Percentiles rank a stretch among this genome's conserved stretches.
Evolutionary conservation across 1,140 invertebrate species (phyloP).

Genomic region (Nephotettix cincticeps): DNA sequence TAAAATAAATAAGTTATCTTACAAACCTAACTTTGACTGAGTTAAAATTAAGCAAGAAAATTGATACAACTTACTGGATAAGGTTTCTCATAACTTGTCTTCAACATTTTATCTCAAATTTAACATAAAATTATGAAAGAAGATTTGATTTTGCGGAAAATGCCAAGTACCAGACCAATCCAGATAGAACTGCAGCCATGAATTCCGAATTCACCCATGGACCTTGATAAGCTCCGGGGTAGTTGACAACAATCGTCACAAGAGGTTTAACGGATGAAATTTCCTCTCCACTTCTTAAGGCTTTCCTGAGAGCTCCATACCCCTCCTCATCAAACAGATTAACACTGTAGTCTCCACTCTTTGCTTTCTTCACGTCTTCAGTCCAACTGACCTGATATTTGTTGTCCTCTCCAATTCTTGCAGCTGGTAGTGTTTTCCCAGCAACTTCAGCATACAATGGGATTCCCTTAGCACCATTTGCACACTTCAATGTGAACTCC

Average conservation of each 20-base stretch:
- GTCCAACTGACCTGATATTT: conserved; percentile 90
- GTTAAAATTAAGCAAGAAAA: too few species aligned
- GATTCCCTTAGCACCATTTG: conserved; percentile 61
- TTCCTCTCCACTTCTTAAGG: conserved; percentile 67
- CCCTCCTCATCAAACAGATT: conserved; percentile 89
- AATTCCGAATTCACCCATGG: conserved; percentile 92
- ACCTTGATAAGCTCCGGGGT: conserved; percentile 86
- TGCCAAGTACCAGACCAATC: conserved; percentile 83
- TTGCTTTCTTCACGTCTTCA: conserved; percentile 78
- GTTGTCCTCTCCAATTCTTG: conserved; percentile 65
- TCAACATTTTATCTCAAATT: too few species aligned
- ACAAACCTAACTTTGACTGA: too few species aligned
- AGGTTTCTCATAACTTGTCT: too few species aligned
- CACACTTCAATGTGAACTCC: conserved; percentile 71
- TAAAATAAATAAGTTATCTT: too few species aligned
- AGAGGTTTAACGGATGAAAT: conserved; percentile 67
- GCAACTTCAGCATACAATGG: conserved; percentile 84
- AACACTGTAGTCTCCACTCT: conserved; percentile 76
- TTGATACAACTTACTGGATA: too few species aligned
- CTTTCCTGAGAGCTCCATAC: conserved; percentile 77
- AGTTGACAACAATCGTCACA: conserved; percentile 70
- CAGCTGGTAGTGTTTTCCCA: conserved; percentile 76
- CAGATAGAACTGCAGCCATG: conserved; percentile 74
- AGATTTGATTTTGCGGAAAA: conserved; percentile 81
- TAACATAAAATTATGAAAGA: conserved; percentile 61